Base-by-base conservation (phyloP, 2,797 vertebrate species). In the Bradypodion ventrale region DNA sequence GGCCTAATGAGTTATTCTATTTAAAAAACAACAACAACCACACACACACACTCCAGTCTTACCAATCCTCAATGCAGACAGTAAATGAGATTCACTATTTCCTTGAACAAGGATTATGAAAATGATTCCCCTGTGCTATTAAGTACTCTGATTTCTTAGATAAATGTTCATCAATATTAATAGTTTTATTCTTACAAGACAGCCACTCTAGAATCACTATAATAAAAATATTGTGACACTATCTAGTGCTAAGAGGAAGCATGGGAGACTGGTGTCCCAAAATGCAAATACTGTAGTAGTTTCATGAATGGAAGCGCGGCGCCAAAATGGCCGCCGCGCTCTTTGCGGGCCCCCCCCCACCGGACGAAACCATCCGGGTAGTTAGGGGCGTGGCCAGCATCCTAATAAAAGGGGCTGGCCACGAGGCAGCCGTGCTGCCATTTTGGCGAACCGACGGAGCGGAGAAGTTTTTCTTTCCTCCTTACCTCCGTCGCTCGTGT, bases 111-210 rank as follows among this genome's bases (percentile, higher is more conserved):
- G 15, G 15, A 46, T 87, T 70, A 88, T 87, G 82, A 84, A 89
- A 90, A 90, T 27, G 8, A 69, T 74, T 91, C 32, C 1, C 1
- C 75, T 7, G 1, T n/a, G 0, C 60, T 82, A 86, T 49, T 42
- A 89, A 87, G 68, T 85, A 84, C 32, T 79, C 86, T 90, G 86
- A 82, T 86, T 91, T 92, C 70, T 27, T 82, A 87, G 56, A 70
- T 78, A 92, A 63, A 76, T 88, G 87, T 80, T 82, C 87, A 88
- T 90, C 88, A 92, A 88, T 90, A 90, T 87, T 89, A 90, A 88
- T 78, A 84, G 46, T 90, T 76, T 88, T 15, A 59, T 76, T 56
- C 16, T 85, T 32, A 86, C 32, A 80, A 29, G 35, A 85, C 32
- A 72, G 19, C 44, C 59, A 4, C 44, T 85, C 46, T 80, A 40